Conservation (phyloP, 2,113 vertebrate species). For the Asarcornis scutulata region DNA sequence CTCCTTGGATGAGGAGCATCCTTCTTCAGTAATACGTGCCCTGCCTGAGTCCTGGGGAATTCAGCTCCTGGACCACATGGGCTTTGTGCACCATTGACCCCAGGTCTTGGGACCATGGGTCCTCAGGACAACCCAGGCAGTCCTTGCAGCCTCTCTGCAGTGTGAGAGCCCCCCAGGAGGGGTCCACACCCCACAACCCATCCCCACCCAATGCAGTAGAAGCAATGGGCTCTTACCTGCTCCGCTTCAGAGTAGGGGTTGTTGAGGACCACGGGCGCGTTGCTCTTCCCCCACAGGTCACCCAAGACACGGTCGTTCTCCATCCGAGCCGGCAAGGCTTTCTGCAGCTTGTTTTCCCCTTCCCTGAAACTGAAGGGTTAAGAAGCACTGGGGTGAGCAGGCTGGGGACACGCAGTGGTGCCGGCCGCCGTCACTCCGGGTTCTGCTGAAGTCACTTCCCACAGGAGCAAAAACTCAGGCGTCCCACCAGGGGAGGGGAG, state of each 20-base stretch:
- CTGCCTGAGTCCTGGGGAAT: rapidly evolving
- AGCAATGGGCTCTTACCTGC: constrained; percentile 77
- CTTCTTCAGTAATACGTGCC: not conserved
- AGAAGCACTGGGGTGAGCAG: not conserved
- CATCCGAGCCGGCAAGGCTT: constrained; percentile 69
- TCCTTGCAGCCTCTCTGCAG: rapidly evolving
- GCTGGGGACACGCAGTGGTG: not conserved
- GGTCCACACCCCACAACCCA: rapidly evolving
- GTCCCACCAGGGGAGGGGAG: not conserved
- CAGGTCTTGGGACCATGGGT: not conserved
- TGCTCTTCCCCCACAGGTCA: constrained; percentile 81
- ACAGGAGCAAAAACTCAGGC: rapidly evolving
- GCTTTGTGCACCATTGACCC: not conserved
- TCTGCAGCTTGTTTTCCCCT: constrained; percentile 75
- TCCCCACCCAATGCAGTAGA: not conserved
- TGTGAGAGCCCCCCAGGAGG: not conserved
- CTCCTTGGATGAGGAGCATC: not conserved
- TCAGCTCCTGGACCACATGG: rapidly evolving
- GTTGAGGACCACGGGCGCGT: constrained; percentile 77
- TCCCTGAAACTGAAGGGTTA: constrained; percentile 80
- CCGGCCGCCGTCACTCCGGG: not conserved
- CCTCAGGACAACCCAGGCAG: rapidly evolving
- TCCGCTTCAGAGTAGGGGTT: constrained; percentile 81
- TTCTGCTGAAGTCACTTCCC: not conserved
- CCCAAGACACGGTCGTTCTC: constrained; percentile 78